Evolutionary conservation across 2,888 invertebrate genomes (phyloP), one percentile per base, ranked within the genome.

Genomic region (Tachystola acroxantha): DNA sequence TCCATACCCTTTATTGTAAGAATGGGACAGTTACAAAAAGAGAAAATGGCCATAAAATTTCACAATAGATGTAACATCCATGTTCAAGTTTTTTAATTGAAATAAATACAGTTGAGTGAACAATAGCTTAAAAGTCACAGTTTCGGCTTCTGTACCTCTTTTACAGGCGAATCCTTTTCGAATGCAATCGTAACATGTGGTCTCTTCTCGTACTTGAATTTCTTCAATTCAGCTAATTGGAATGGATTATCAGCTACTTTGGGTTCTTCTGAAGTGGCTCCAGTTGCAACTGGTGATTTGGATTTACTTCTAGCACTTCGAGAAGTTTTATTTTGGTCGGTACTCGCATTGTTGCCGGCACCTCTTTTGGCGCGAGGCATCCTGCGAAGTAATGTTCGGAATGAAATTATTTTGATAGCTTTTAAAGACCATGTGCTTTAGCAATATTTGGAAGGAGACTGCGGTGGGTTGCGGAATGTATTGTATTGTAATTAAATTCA

Each of bases 101-200:
- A n/a, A 9, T 3, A 30, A n/a, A n/a, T n/a, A n/a, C n/a, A n/a
- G n/a, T n/a, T n/a, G n/a, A n/a, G n/a, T n/a, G n/a, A n/a, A n/a
- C n/a, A n/a, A n/a, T n/a, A n/a, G n/a, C n/a, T n/a, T n/a, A n/a
- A n/a, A n/a, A n/a, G n/a, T n/a, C n/a, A n/a, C n/a, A n/a, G n/a
- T n/a, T n/a, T n/a, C n/a, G n/a, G n/a, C n/a, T n/a, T 7, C 27
- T 10, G 10, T 53, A 67, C 68, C 45, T 63, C 50, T 52, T 64
- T 65, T 1, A 38, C 44, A 0, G 70, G 57, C 7, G 64, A 62
- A 22, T 66, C 64, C 25, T 67, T 59, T 37, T 85, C 85, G 57
- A 57, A 86, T 50, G 75, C 73, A 40, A 86, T 75, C 62, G 73
- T 80, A 14, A 84, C 46, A 37, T 68, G 80, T 5, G 75, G 59